These are phyloP conservation scores for Tretioscincus oriximinensis DNA, from an alignment of 2,113 vertebrate genomes.

Conservation along the genomic window DNA sequence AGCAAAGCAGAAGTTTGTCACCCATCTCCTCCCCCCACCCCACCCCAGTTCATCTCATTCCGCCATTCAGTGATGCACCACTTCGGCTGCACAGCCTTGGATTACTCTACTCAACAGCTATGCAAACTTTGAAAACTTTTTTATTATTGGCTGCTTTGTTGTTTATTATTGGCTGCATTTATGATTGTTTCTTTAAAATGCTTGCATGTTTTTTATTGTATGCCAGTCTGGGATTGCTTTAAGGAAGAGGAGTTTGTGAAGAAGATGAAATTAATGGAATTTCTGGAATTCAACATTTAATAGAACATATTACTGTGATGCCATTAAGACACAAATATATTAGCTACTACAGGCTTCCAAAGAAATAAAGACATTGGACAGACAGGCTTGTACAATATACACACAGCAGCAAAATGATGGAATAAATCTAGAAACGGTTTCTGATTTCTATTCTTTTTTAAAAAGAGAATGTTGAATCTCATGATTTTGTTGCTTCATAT, in stretches of 20 bases:
- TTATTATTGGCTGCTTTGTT: too few species aligned
- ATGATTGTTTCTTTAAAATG: too few species aligned
- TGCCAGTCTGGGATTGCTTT: too few species aligned
- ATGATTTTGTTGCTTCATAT: not conserved
- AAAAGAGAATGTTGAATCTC: not conserved
- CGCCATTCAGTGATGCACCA: slow-evolving; percentile 33
- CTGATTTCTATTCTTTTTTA: not conserved
- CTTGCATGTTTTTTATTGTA: too few species aligned
- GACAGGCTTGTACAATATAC: not conserved
- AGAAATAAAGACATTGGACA: not conserved
- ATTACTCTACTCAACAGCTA: slow-evolving; percentile 1
- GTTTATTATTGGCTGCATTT: too few species aligned
- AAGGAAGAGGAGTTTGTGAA: too few species aligned
- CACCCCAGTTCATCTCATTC: not conserved
- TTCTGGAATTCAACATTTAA: not conserved
- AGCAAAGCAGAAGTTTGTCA: slow-evolving; percentile 53
- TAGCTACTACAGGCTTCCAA: not conserved
- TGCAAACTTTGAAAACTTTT: slow-evolving; percentile 9
- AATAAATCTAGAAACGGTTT: not conserved
- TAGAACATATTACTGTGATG: not conserved
- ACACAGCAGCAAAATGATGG: not conserved
- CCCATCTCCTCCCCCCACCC: slow-evolving; percentile 11
- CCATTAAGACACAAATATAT: not conserved
- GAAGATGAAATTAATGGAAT: not conserved
- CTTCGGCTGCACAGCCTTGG: slow-evolving; percentile 61